Evolutionary conservation across 2,113 vertebrate species (phyloP).

Genomic region (Himantopus leucocephalus): DNA sequence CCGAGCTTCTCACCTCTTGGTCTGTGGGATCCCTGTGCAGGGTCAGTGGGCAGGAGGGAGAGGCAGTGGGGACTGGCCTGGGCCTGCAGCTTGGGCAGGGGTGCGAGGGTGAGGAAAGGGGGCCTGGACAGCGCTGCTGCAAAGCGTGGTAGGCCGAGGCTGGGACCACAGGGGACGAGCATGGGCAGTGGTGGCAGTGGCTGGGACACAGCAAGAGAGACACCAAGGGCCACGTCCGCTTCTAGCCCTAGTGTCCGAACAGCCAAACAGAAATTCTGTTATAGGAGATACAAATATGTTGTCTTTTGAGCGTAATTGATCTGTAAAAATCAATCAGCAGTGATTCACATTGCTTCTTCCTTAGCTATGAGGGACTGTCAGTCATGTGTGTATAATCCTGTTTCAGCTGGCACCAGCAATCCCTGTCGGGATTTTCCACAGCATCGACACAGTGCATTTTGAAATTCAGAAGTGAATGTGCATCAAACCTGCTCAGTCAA

Average conservation of each 20-base stretch:
- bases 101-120: background rate
- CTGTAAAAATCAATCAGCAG: background rate
- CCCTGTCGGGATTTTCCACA: background rate
- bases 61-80: accelerated
- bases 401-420: background rate
- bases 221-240: accelerated
- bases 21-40: background rate
- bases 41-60: background rate
- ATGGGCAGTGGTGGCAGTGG: accelerated
- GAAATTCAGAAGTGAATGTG: background rate
- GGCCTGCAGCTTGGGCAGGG: background rate
- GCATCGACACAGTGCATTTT: background rate
- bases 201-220: background rate
- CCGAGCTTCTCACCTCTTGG: background rate
- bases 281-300: background rate
- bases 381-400: background rate
- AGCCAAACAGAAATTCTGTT: background rate
- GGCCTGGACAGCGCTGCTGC: accelerated
- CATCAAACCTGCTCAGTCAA: background rate
- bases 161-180: accelerated
- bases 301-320: background rate
- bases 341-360: background rate
- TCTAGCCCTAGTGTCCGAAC: background rate
- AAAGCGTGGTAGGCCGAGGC: accelerated
- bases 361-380: background rate